phyloP scores from a whole-genome alignment of 2,797 vertebrate species.

The Squalus acanthias region DNA sequence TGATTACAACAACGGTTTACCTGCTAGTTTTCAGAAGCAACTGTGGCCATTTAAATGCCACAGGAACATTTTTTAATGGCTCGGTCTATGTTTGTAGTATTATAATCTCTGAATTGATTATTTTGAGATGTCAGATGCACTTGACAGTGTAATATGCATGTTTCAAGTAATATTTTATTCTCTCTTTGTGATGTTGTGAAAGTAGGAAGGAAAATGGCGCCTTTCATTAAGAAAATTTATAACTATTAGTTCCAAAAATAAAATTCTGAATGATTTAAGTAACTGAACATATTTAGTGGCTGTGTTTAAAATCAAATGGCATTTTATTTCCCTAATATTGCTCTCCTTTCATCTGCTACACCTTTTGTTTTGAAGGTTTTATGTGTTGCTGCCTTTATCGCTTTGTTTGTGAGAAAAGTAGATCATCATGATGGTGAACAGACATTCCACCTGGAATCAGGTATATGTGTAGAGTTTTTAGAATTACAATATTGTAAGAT shows the following conservation, averaged over 20 bases:
- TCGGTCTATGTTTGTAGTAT: background rate
- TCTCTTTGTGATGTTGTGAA: background rate
- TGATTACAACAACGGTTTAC: background rate
- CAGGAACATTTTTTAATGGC: background rate
- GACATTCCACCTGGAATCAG: conserved; percentile 40
- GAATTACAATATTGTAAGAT: background rate
- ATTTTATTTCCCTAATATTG: background rate
- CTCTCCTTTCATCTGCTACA: background rate
- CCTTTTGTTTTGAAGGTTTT: conserved; percentile 57
- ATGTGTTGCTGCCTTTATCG: conserved; percentile 68
- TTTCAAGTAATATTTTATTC: background rate
- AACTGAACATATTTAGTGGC: background rate
- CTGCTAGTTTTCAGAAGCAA: background rate
- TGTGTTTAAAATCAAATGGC: background rate
- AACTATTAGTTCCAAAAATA: background rate
- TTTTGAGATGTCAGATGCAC: background rate
- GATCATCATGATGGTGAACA: conserved; percentile 65
- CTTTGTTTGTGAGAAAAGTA: conserved; percentile 67
- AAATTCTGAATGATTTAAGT: background rate
- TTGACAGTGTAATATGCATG: background rate
- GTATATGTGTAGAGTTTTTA: background rate
- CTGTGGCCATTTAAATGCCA: background rate
- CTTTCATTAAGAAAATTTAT: background rate
- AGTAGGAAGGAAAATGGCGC: background rate
- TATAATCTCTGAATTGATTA: background rate